These are phyloP conservation scores for Amiota communis DNA, from an alignment of 2,888 invertebrate species.

Conservation along the genomic window DNA sequence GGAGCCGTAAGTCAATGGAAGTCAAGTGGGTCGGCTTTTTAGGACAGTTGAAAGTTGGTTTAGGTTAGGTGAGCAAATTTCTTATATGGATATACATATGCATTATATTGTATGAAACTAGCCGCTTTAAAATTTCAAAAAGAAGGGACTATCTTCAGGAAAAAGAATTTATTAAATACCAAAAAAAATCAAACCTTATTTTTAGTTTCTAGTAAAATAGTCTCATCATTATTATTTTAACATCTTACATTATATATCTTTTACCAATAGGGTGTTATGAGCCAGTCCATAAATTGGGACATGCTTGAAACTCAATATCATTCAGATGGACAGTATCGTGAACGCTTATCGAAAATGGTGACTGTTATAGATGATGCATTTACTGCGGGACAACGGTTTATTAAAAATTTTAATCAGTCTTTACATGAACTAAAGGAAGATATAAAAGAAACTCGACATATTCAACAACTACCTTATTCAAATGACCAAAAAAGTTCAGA, in stretches of 20 bases:
- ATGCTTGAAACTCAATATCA: slow-evolving; percentile 90
- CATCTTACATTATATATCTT: not conserved
- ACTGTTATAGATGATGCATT: slow-evolving; percentile 84
- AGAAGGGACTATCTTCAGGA: too few relatives aligned
- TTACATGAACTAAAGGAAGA: slow-evolving; percentile 73
- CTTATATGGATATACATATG: too few relatives aligned
- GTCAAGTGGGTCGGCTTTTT: too few relatives aligned
- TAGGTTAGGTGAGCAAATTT: too few relatives aligned
- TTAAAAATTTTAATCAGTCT: slow-evolving; percentile 77
- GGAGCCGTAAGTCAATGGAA: too few relatives aligned
- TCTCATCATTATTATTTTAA: not conserved
- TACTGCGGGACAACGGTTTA: slow-evolving; percentile 83
- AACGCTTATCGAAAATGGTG: slow-evolving; percentile 90
- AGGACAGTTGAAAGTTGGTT: too few relatives aligned
- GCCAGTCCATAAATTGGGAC: slow-evolving; percentile 95
- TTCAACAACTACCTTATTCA: slow-evolving; percentile 39
- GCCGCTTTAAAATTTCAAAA: too few relatives aligned
- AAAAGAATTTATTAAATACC: too few relatives aligned
- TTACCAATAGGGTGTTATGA: slow-evolving; percentile 89
- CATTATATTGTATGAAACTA: too few relatives aligned
- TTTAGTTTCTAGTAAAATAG: not conserved
- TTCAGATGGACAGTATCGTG: slow-evolving; percentile 84
- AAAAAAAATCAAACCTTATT: too few relatives aligned
- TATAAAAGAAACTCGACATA: slow-evolving; percentile 63
- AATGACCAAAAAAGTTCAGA: slow-evolving; percentile 35